phyloP scores from a whole-genome alignment of 1,140 invertebrate genomes.

The Notospermus geniculatus region DNA sequence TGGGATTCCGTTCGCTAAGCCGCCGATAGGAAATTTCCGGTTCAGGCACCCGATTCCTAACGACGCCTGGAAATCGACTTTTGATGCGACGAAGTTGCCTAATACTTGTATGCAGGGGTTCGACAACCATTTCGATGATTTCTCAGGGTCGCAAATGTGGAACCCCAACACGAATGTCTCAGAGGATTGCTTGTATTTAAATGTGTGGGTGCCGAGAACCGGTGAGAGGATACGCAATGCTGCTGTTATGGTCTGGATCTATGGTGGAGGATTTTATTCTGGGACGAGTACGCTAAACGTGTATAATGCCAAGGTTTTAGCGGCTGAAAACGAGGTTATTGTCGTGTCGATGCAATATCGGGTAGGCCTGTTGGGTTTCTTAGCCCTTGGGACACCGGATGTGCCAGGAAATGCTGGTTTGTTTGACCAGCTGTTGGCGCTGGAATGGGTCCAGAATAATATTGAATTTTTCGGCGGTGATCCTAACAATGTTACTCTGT shows the following conservation, averaged over 20 bases:
- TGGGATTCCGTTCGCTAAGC: slow-evolving; percentile 91
- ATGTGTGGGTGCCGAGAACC: slow-evolving; percentile 74
- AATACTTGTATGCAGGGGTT: slow-evolving; percentile 89
- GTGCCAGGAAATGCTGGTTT: slow-evolving; percentile 93
- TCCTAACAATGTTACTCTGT: slow-evolving; percentile 89
- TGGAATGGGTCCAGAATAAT: slow-evolving; percentile 78
- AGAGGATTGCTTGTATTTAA: slow-evolving; percentile 97
- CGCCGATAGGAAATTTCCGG: slow-evolving; percentile 81
- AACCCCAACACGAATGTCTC: slow-evolving; percentile 88
- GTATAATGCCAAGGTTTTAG: slow-evolving; percentile 84
- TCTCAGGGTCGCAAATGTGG: slow-evolving; percentile 92
- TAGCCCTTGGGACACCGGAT: slow-evolving; percentile 85
- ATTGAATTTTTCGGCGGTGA: slow-evolving; percentile 92
- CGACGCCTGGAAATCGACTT: slow-evolving; percentile 75
- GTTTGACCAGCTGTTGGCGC: slow-evolving; percentile 90
- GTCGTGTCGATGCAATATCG: slow-evolving; percentile 94
- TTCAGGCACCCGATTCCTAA: slow-evolving; percentile 82
- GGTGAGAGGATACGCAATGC: slow-evolving; percentile 60
- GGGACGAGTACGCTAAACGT: slow-evolving; percentile 90
- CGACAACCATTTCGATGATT: slow-evolving; percentile 87
- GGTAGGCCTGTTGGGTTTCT: slow-evolving; percentile 84
- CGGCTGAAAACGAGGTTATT: slow-evolving; percentile 77
- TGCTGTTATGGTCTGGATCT: slow-evolving; percentile 94
- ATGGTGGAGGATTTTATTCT: slow-evolving; percentile 93
- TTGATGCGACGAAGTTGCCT: slow-evolving; percentile 73